These are phyloP conservation scores for Hipposideros armiger DNA, from an alignment of 2,113 vertebrate species.

Conservation along the genomic window DNA sequence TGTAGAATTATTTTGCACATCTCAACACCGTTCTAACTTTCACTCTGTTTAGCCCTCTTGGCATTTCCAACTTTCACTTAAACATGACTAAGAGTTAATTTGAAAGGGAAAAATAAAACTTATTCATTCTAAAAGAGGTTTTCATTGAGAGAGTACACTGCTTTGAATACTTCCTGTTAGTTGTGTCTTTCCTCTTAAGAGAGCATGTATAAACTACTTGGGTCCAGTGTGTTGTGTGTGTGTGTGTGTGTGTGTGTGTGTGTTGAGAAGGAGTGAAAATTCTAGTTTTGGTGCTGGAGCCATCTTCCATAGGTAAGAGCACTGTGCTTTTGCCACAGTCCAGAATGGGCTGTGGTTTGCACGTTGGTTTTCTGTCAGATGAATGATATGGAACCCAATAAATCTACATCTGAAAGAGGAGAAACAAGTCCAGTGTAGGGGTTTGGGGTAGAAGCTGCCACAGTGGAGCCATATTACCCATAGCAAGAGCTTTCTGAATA, in stretches of 20 bases:
- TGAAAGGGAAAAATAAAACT: conserved; percentile 16
- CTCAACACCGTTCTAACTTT: background rate
- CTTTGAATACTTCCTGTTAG: conserved; percentile 72
- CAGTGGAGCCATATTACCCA: conserved; percentile 37
- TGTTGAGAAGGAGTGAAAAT: conserved; percentile 29
- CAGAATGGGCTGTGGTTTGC: accelerated
- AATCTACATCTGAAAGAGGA: conserved; percentile 26
- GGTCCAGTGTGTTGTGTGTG: background rate
- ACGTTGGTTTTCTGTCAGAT: background rate
- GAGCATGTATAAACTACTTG: conserved; percentile 46
- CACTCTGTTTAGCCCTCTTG: background rate
- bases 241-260: background rate
- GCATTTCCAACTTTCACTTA: background rate
- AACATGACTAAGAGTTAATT: background rate
- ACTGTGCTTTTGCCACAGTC: accelerated
- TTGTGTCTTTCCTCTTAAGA: conserved; percentile 51
- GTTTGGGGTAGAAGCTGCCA: conserved; percentile 34
- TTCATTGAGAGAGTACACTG: background rate
- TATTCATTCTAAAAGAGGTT: conserved; percentile 5
- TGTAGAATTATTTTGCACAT: background rate
- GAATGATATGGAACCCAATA: background rate
- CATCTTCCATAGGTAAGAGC: conserved; percentile 28
- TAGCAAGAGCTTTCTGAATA: conserved; percentile 55
- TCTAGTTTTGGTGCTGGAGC: accelerated
- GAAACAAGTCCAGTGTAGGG: background rate